A percentile compares a stretch with the other conserved stretches of the same genome.
Conservation (phyloP, 2,888 invertebrate species). For the Timema cristinae region DNA sequence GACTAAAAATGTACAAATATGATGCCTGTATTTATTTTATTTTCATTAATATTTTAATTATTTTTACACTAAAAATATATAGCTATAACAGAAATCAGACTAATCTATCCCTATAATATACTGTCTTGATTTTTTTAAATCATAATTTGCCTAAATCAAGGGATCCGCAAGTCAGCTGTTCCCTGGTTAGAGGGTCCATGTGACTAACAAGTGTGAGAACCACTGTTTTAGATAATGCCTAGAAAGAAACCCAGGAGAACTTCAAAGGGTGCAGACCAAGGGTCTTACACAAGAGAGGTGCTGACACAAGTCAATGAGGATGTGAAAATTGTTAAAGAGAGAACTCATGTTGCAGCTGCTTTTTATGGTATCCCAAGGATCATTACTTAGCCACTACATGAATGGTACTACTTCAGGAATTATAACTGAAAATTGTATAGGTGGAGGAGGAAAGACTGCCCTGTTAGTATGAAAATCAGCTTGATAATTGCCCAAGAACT, state of each 20-base stretch:
- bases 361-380: background rate
- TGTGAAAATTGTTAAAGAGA: background rate
- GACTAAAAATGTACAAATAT: too few relatives aligned
- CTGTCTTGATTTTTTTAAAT: too few relatives aligned
- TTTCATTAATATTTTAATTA: too few relatives aligned
- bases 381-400: constrained; percentile 6
- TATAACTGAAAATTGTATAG: background rate
- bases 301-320: background rate
- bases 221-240: background rate
- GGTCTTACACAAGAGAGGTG: background rate
- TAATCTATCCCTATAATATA: too few relatives aligned
- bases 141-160: too few relatives aligned
- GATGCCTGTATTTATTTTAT: too few relatives aligned
- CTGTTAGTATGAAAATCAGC: background rate
- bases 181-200: too few relatives aligned
- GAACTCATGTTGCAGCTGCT: constrained; percentile 1
- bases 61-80: too few relatives aligned
- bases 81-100: too few relatives aligned
- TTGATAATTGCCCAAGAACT: background rate
- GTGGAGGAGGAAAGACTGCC: constrained; percentile 10
- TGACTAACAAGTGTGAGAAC: too few relatives aligned
- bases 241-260: background rate
- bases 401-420: background rate
- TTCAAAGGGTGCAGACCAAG: constrained; percentile 4
- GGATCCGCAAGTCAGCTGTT: too few relatives aligned